Conservation (phyloP, 2,888 invertebrate species). For the Clistopyga incitator region DNA sequence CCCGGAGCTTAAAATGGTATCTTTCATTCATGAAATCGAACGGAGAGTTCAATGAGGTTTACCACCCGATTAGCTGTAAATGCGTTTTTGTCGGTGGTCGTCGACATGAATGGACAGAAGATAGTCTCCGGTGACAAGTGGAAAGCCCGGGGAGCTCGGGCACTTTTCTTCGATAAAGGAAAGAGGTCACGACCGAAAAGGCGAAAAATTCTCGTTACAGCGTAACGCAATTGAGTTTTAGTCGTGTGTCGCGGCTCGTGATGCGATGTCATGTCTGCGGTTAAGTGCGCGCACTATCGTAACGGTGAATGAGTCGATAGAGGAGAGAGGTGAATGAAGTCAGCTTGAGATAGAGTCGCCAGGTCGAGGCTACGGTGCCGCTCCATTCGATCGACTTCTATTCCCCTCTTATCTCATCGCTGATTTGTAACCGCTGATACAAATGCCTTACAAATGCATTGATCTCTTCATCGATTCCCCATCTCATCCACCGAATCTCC, state of each 20-base stretch:
- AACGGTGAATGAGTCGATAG: constrained; percentile 64
- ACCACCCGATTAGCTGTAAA: constrained; percentile 63
- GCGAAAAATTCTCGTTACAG: constrained; percentile 57
- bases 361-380: constrained; percentile 39
- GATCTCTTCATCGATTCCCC: neutral
- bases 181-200: constrained; percentile 56
- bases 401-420: constrained; percentile 23
- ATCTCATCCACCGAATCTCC: neutral
- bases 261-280: constrained; percentile 13
- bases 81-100: constrained; percentile 17
- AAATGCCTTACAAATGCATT: constrained; percentile 1
- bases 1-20: constrained; percentile 6
- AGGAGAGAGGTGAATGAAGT: constrained; percentile 38
- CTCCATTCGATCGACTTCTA: constrained; percentile 30
- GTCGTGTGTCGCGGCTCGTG: neutral
- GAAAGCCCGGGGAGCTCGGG: constrained; percentile 21
- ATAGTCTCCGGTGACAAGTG: constrained; percentile 11
- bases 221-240: constrained; percentile 1
- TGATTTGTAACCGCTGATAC: constrained; percentile 9
- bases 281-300: constrained; percentile 45
- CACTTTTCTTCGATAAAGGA: constrained; percentile 55
- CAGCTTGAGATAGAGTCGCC: constrained; percentile 28
- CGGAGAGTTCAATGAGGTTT: constrained; percentile 58
- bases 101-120: constrained; percentile 25
- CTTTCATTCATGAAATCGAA: constrained; percentile 60